phyloP scores from a whole-genome alignment of 2,113 vertebrate species.

The Vombatus ursinus region DNA sequence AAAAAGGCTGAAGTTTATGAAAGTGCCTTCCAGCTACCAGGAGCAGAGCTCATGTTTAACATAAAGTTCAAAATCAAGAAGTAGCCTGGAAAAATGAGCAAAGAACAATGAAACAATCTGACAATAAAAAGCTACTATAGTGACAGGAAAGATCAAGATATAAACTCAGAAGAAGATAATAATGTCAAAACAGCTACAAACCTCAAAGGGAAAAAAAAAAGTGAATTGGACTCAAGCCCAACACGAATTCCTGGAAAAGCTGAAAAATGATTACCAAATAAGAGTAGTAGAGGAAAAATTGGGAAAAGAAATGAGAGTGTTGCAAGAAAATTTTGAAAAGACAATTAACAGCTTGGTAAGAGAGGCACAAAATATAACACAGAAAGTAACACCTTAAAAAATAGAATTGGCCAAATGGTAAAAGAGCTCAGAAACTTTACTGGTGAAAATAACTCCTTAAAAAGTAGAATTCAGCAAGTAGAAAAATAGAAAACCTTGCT shows the following conservation, averaged over 20 bases:
- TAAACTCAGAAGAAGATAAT: neutral
- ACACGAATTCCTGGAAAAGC: neutral
- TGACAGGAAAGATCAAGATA: neutral
- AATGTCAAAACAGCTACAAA: neutral
- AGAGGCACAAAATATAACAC: neutral
- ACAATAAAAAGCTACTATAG: neutral
- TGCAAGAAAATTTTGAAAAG: neutral
- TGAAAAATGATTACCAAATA: too few species aligned
- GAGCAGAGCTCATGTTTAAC: neutral
- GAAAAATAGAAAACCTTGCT: neutral
- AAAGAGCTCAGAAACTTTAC: neutral
- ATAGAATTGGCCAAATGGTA: neutral
- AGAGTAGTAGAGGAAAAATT: neutral
- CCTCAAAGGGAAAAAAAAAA: neutral
- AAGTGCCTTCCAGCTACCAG: neutral
- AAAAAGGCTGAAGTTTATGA: neutral
- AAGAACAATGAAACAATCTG: neutral
- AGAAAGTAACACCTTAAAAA: neutral
- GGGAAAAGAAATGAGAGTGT: too few species aligned
- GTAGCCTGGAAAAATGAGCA: neutral
- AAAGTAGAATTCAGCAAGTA: neutral
- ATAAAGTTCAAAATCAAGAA: neutral
- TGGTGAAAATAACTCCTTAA: neutral
- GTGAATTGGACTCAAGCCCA: neutral
- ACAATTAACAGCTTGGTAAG: neutral